Conservation (phyloP, 1,140 invertebrate species). For the Drosophila mojavensis region DNA sequence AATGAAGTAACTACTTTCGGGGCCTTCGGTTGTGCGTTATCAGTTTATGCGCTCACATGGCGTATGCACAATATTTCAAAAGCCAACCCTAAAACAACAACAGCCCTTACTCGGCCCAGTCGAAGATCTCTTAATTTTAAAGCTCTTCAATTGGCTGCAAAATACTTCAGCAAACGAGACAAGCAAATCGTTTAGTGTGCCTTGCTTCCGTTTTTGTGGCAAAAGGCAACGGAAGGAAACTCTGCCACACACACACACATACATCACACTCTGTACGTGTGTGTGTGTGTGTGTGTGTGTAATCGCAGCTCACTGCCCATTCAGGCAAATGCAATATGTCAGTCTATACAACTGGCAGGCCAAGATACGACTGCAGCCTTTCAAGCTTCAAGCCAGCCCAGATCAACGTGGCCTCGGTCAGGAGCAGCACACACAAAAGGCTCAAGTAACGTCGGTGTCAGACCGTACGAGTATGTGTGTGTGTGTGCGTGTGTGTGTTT, state of each 20-base stretch:
- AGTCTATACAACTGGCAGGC: slow-evolving; percentile 52
- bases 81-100: slow-evolving; percentile 13
- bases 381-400: slow-evolving; percentile 48
- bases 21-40: slow-evolving; percentile 7
- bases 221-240: slow-evolving; percentile 72
- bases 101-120: not conserved
- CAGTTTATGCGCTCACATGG: slow-evolving; percentile 21
- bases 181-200: slow-evolving; percentile 79
- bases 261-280: slow-evolving; percentile 6
- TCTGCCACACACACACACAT: slow-evolving; percentile 28
- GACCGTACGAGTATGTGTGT: not conserved
- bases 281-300: slow-evolving; percentile 56
- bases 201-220: slow-evolving; percentile 64
- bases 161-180: slow-evolving; percentile 74
- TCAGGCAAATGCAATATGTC: slow-evolving; percentile 78
- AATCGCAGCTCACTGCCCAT: slow-evolving; percentile 77
- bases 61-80: slow-evolving; percentile 46
- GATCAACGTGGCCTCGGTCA: slow-evolving; percentile 36
- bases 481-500: slow-evolving; percentile 10
- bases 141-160: slow-evolving; percentile 48
- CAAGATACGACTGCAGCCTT: slow-evolving; percentile 58
- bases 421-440: slow-evolving; percentile 26
- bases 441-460: slow-evolving; percentile 10
- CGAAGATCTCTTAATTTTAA: slow-evolving; percentile 73
- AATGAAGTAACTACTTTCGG: slow-evolving; percentile 17